Evolutionary conservation across 2,797 vertebrate genomes (phyloP), one percentile per base, ranked within the genome.

Genomic region (Gephyroberyx darwinii): DNA sequence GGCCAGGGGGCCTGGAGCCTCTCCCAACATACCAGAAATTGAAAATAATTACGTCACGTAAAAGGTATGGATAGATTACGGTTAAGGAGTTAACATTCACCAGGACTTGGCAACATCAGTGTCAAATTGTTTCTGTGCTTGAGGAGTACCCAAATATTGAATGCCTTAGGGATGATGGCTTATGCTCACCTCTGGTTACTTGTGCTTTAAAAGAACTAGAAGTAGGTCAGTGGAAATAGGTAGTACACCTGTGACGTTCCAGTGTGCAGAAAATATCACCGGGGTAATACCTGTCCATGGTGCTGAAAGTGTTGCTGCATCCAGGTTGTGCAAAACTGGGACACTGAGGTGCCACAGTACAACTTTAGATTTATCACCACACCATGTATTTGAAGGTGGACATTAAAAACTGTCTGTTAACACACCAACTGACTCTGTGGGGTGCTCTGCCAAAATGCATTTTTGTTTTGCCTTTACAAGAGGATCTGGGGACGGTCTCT

Each of bases 141-240:
- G 26, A 26, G 26, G 26, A 26, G 26, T 26, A 26, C 26, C 17
- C 57, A 4, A 16, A 26, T 31, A 26, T 19, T 31, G 17, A 65
- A 65, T 33, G 74, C 82, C 80, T 77, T 10, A 68, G 70, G 13
- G 41, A 43, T 14, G 4, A 43, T 43, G 41, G 13, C 41, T 14
- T 43, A n/a, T 17, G 47, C n/a, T 77, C 26, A 26, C 53, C 20
- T 74, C 19, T 54, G 68, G 35, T 69, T 82, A 62, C 47, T 81
- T 77, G 5, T 79, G 63, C 69, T 84, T 81, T 86, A 66, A 88
- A 82, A 78, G 74, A 80, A 57, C 26, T 60, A 22, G 63, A 90
- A 88, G 76, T 90, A 86, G 89, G 89, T 86, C 83, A 59, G 52
- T 71, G 41, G 62, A 77, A 70, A 78, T 43, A 76, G 81, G 80